These are phyloP conservation scores for Mya arenaria DNA, from an alignment of 1,140 invertebrate genomes.

Conservation along the genomic window DNA sequence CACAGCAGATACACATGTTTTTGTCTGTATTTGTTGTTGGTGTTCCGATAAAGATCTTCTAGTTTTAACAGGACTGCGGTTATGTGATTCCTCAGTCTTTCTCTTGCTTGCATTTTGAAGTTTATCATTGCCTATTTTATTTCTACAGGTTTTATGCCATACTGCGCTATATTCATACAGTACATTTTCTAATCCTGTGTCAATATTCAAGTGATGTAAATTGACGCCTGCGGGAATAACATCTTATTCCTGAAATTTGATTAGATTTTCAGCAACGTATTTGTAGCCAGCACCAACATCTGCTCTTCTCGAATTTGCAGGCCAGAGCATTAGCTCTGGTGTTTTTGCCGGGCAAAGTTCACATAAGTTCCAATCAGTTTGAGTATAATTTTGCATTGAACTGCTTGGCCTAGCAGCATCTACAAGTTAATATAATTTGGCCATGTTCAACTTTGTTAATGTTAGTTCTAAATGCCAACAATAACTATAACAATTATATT, in stretches of 20 bases:
- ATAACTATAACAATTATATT: too few relatives aligned
- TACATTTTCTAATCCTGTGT: not conserved
- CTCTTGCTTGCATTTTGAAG: not conserved
- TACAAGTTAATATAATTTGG: too few relatives aligned
- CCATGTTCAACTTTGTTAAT: too few relatives aligned
- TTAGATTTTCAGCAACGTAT: not conserved
- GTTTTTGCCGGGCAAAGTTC: too few relatives aligned
- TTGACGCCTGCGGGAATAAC: not conserved
- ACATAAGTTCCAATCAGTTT: too few relatives aligned
- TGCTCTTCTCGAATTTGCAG: not conserved
- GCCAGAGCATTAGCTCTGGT: not conserved
- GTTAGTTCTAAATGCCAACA: too few relatives aligned
- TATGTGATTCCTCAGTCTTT: not conserved
- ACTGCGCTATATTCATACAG: not conserved
- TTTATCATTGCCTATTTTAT: not conserved
- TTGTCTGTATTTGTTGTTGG: too few relatives aligned
- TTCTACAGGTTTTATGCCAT: conserved; percentile 1
- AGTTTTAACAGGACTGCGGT: not conserved
- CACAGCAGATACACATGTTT: not conserved
- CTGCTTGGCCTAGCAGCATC: too few relatives aligned
- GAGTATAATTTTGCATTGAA: too few relatives aligned
- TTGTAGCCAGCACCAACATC: not conserved
- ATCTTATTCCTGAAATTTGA: not conserved
- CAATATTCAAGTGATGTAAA: not conserved
- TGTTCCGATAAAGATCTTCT: too few relatives aligned